Evolutionary conservation across 2,888 invertebrate genomes (phyloP).

Genomic region (Lasioglossum calceatum): DNA sequence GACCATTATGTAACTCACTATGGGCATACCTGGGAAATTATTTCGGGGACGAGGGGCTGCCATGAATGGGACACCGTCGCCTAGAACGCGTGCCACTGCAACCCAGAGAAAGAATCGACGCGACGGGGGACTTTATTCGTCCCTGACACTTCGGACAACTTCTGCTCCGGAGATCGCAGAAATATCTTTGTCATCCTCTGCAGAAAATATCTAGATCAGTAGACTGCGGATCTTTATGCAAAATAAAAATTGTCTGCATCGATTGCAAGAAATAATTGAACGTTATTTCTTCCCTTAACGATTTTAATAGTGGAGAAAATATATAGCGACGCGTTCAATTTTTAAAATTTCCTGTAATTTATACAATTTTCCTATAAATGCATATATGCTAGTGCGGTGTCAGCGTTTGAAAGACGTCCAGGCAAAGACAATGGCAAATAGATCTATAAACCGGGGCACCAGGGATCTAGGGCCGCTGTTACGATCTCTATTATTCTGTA

Average conservation of each 20-base stretch:
- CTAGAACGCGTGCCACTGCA: not conserved
- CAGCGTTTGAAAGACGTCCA: no score
- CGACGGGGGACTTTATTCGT: not conserved
- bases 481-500: conserved; percentile 46
- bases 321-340: no score
- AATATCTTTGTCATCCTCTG: not conserved
- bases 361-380: no score
- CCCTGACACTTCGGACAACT: not conserved
- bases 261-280: no score
- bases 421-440: conserved; percentile 13
- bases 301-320: no score
- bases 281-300: no score
- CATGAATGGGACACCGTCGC: not conserved
- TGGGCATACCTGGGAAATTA: conserved; percentile 14
- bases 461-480: conserved; percentile 10
- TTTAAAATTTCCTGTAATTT: no score
- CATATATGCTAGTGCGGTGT: no score
- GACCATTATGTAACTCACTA: not conserved
- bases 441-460: conserved; percentile 44
- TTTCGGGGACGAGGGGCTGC: conserved; percentile 3
- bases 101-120: not conserved
- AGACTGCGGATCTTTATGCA: no score
- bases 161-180: not conserved
- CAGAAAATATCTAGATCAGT: no score
- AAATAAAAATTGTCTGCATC: no score